Percentiles rank a stretch among this genome's conserved stretches.
phyloP scores from a whole-genome alignment of 2,888 invertebrate genomes.

The Drosophila mimetica region DNA sequence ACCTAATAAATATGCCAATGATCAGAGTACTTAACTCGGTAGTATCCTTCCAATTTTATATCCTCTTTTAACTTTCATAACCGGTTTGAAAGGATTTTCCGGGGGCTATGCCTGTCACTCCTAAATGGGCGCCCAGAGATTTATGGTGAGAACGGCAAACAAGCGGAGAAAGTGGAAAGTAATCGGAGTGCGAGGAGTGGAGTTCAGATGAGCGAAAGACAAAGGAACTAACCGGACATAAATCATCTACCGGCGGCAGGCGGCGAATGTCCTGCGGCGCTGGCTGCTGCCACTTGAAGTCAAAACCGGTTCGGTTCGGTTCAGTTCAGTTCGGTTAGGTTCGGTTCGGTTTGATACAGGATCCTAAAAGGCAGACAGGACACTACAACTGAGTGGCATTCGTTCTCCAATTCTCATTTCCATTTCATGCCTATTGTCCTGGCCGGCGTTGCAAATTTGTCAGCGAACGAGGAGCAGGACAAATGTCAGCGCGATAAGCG shows the following conservation, averaged over 20 bases:
- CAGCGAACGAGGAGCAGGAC: constrained; percentile 54
- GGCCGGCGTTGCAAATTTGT: constrained; percentile 69
- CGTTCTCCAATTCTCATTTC: constrained; percentile 37
- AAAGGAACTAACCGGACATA: constrained; percentile 53
- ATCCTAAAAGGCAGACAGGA: constrained; percentile 28
- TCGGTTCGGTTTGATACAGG: constrained; percentile 52
- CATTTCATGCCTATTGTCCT: constrained; percentile 61
- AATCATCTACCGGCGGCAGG: constrained; percentile 43
- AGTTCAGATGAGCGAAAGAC: constrained; percentile 40
- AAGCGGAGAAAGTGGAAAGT: constrained; percentile 59
- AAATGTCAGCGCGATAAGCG: constrained; percentile 74
- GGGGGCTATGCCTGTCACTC: constrained; percentile 54
- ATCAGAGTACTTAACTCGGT: neutral
- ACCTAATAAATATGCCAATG: neutral
- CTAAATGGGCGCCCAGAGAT: constrained; percentile 52
- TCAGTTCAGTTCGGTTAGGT: constrained; percentile 48
- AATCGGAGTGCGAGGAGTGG: constrained; percentile 10
- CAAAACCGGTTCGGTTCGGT: constrained; percentile 51
- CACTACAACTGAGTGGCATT: constrained; percentile 19
- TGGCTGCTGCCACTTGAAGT: constrained; percentile 51
- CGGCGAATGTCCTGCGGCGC: constrained; percentile 57
- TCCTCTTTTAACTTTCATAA: constrained; percentile 6
- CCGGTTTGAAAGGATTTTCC: constrained; percentile 53
- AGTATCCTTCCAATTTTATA: neutral
- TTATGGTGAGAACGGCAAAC: constrained; percentile 72